A percentile compares a stretch with the other conserved stretches of the same genome.
phyloP scores from a whole-genome alignment of 2,797 vertebrate genomes.

The Phataginus tricuspis region DNA sequence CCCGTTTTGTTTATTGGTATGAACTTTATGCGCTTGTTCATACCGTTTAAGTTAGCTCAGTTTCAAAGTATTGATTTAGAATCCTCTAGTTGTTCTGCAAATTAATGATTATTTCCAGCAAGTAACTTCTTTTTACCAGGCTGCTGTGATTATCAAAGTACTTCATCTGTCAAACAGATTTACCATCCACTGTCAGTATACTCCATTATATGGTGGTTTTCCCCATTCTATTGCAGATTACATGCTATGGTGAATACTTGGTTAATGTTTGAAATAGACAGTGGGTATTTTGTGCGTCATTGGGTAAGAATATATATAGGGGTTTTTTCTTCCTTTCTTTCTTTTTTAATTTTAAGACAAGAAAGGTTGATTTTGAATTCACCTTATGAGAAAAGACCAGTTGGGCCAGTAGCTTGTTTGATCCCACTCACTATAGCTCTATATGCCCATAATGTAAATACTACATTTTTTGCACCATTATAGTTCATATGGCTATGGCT shows the following conservation, averaged over 20 bases:
- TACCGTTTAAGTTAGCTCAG: background rate
- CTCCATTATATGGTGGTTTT: background rate
- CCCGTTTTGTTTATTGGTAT: background rate
- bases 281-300: background rate
- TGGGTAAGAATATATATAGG: background rate
- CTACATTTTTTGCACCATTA: background rate
- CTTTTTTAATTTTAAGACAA: background rate
- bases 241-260: background rate
- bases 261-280: background rate
- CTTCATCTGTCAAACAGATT: background rate
- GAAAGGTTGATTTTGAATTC: background rate
- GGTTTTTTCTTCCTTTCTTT: background rate
- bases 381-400: background rate
- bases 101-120: background rate
- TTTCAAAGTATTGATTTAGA: background rate
- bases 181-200: background rate
- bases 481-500: background rate
- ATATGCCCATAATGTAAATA: background rate
- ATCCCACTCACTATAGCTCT: background rate
- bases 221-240: background rate
- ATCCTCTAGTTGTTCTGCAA: background rate
- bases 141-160: background rate
- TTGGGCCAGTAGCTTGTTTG: background rate
- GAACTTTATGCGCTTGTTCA: background rate
- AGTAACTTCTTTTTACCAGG: background rate